Evolutionary conservation across 2,797 vertebrate genomes (phyloP).

Genomic region (Lates japonicus): DNA sequence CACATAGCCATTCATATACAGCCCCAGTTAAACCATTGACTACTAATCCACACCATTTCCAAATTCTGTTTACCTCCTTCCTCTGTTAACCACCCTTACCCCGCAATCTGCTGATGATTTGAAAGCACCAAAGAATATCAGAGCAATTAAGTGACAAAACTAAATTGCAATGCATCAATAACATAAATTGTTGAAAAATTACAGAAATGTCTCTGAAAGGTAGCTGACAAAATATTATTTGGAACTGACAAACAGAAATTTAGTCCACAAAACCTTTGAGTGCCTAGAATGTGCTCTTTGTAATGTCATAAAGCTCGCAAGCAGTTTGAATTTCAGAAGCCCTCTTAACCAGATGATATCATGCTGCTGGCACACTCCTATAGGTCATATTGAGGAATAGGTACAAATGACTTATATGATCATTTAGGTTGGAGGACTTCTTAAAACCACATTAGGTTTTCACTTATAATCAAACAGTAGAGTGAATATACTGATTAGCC

Average conservation of each 20-base stretch:
- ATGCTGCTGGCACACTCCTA: background rate
- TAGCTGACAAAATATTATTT: background rate
- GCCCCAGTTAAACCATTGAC: background rate
- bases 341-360: background rate
- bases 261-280: background rate
- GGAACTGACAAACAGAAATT: background rate
- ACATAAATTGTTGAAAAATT: too few relatives aligned
- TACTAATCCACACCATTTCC: background rate
- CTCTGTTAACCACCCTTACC: background rate
- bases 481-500: background rate
- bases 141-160: background rate
- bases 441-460: background rate
- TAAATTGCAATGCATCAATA: background rate
- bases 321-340: constrained; percentile 2
- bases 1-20: background rate
- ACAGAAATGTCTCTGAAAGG: background rate
- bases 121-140: background rate
- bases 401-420: background rate
- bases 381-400: background rate
- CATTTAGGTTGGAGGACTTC: background rate
- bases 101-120: background rate
- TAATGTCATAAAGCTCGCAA: background rate
- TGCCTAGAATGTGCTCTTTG: background rate
- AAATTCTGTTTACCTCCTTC: background rate
- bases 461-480: background rate